phyloP scores from a whole-genome alignment of 2,113 vertebrate genomes.

The Lipophrys pholis region DNA sequence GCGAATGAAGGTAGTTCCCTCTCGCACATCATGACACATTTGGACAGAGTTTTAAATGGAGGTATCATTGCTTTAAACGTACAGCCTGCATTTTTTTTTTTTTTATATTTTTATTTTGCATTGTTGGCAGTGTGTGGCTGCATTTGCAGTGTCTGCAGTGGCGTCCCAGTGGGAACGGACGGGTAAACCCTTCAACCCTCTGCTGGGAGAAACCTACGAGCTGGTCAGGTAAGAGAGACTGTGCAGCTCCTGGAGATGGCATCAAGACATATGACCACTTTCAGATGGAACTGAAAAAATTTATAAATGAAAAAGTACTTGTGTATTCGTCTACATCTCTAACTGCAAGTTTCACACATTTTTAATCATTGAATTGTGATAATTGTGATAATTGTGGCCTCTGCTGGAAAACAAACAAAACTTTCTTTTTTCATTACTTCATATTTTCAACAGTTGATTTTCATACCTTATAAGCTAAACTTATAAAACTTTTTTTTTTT shows the following conservation, averaged over 20 bases:
- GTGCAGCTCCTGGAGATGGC: neutral
- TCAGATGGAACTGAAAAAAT: no score
- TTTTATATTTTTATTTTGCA: neutral
- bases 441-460: no score
- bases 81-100: neutral
- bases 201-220: constrained; percentile 97
- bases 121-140: constrained; percentile 90
- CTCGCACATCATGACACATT: neutral
- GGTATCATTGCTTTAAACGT: neutral
- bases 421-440: no score
- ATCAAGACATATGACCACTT: no score
- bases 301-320: no score
- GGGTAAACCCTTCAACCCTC: constrained; percentile 96
- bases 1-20: constrained; percentile 90
- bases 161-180: constrained; percentile 98
- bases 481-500: no score
- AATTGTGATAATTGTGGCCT: no score
- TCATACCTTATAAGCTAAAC: no score
- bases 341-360: no score
- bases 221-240: constrained; percentile 87
- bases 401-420: no score
- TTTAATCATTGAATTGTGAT: no score
- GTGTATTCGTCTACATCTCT: no score
- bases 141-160: constrained; percentile 96
- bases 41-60: neutral